Evolutionary conservation across 2,797 vertebrate species (phyloP).

Genomic region (Carapus acus): DNA sequence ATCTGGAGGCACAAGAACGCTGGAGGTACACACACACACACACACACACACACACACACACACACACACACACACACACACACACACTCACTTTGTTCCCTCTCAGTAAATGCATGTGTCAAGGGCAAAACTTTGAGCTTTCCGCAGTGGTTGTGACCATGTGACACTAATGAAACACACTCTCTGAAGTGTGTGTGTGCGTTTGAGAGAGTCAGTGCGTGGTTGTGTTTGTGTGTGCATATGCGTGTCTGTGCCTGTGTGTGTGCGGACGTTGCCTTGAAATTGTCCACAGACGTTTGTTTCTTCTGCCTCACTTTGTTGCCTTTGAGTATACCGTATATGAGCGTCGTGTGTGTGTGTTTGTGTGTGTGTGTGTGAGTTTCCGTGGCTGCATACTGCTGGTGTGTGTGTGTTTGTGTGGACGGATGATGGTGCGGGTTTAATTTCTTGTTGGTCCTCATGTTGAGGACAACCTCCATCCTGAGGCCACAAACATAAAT

Average conservation of each 20-base stretch:
- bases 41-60: conserved; percentile 3
- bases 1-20: neutral
- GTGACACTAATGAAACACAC: conserved; percentile 14
- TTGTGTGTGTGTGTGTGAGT: conserved; percentile 13
- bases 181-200: neutral
- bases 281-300: conserved; percentile 22
- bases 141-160: conserved; percentile 4
- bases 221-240: neutral
- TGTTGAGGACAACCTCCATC: conserved; percentile 58
- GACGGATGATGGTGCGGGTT: conserved; percentile 33
- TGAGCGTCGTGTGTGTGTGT: conserved; percentile 6
- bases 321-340: conserved; percentile 2
- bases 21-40: conserved; percentile 10
- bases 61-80: conserved; percentile 6
- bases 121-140: conserved; percentile 21
- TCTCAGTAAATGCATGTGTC: conserved; percentile 23
- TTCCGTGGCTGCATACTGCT: conserved; percentile 41
- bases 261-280: neutral
- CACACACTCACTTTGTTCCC: neutral
- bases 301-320: conserved; percentile 15
- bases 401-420: conserved; percentile 13
- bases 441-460: conserved; percentile 53
- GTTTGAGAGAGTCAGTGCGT: conserved; percentile 1
- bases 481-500: conserved; percentile 58
- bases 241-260: conserved; percentile 5